Percentiles rank a stretch among this genome's conserved stretches.
These are phyloP conservation scores for Pangasianodon hypophthalmus DNA, from an alignment of 2,113 vertebrate species.

Conservation along the genomic window DNA sequence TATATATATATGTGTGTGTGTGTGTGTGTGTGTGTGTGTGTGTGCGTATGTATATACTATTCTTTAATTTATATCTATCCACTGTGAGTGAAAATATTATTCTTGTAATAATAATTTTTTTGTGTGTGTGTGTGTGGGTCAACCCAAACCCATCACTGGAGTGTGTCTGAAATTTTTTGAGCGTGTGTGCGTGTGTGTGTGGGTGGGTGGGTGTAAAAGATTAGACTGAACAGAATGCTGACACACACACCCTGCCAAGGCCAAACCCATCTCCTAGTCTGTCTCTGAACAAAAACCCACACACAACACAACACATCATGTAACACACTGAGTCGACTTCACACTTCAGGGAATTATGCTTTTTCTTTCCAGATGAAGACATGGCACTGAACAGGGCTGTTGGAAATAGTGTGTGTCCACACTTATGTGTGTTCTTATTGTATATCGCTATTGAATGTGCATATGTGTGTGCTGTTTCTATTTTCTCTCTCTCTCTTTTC, in stretches of 20 bases:
- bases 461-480: constrained; percentile 11
- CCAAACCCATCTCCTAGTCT: constrained; percentile 1
- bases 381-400: constrained; percentile 23
- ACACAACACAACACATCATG: constrained; percentile 10
- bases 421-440: constrained; percentile 34
- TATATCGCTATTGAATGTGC: constrained; percentile 26
- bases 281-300: constrained; percentile 17
- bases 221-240: constrained; percentile 22
- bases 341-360: constrained; percentile 17
- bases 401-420: constrained; percentile 8
- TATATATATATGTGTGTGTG: not conserved
- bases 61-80: constrained; percentile 21
- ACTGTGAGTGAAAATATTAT: constrained; percentile 31
- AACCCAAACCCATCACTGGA: constrained; percentile 26
- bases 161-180: not conserved
- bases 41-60: no score
- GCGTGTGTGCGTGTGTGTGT: constrained; percentile 19
- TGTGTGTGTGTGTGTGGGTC: not conserved
- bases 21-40: no score
- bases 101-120: not conserved
- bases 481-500: constrained; percentile 52
- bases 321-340: constrained; percentile 20
- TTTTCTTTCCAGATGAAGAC: constrained; percentile 9
- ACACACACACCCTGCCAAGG: constrained; percentile 34
- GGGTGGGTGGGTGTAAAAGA: constrained; percentile 18